phyloP scores from a whole-genome alignment of 2,113 vertebrate genomes.

The Elaphurus davidianus region DNA sequence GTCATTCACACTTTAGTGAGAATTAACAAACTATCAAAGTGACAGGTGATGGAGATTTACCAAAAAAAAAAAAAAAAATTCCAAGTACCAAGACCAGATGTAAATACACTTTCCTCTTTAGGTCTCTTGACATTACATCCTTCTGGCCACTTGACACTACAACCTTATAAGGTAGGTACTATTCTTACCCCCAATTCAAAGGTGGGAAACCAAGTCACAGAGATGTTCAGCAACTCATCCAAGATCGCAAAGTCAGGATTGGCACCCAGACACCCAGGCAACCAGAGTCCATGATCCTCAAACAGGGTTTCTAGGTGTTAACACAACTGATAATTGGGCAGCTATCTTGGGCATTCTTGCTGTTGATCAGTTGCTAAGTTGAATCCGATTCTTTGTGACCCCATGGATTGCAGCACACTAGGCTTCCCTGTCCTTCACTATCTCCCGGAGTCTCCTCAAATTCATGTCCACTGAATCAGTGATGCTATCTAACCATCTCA shows the following conservation, averaged over 20 bases:
- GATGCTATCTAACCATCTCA: not conserved
- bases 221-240: not conserved
- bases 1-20: constrained; percentile 3
- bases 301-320: not conserved
- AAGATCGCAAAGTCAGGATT: not conserved
- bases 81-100: not conserved
- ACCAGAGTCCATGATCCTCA: not conserved
- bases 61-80: not conserved
- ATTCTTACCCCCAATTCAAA: not conserved
- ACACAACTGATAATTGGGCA: not conserved
- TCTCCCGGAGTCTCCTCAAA: not conserved
- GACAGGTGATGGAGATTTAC: not conserved
- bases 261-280: not conserved
- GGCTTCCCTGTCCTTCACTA: not conserved
- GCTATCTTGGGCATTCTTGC: not conserved
- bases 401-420: not conserved
- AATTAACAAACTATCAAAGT: not conserved
- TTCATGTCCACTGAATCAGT: not conserved
- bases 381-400: not conserved
- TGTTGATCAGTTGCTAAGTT: not conserved
- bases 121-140: not conserved
- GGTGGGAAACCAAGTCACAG: not conserved
- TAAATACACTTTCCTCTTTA: not conserved
- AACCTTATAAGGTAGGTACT: not conserved
- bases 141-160: not conserved